These are phyloP conservation scores for Mus caroli DNA, from an alignment of 2,797 vertebrate genomes.

Conservation along the genomic window DNA sequence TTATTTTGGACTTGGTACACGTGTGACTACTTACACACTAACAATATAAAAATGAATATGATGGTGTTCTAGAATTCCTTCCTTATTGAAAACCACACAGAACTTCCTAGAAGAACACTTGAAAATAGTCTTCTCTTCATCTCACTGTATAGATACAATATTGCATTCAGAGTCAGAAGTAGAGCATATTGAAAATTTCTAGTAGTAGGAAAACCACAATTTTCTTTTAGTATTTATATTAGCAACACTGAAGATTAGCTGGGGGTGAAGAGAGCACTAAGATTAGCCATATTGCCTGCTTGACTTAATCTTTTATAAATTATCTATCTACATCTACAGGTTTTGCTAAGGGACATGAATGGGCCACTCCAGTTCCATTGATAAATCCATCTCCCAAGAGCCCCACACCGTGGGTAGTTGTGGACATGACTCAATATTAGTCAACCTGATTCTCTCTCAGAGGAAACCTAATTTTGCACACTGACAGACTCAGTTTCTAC, in stretches of 20 bases:
- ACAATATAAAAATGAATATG: background rate
- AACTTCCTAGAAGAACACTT: constrained; percentile 42
- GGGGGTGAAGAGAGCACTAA: background rate
- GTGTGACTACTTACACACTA: background rate
- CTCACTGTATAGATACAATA: background rate
- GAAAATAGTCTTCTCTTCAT: constrained; percentile 12
- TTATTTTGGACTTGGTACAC: background rate
- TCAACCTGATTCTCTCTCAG: background rate
- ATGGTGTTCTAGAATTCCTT: background rate
- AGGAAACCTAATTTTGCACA: background rate
- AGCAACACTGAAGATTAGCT: background rate
- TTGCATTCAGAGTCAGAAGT: constrained; percentile 21
- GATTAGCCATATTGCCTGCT: background rate
- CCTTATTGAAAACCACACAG: constrained; percentile 29
- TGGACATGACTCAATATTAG: background rate
- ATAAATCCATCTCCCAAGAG: background rate
- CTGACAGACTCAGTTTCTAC: background rate
- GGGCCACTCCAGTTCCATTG: background rate
- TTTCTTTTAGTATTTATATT: background rate
- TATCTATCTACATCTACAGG: background rate
- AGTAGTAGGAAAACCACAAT: constrained; percentile 2
- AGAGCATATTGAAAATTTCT: constrained; percentile 43
- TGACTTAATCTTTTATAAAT: background rate
- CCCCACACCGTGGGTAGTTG: background rate
- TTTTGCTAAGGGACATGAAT: background rate